A percentile compares a stretch with the other conserved stretches of the same genome.
phyloP scores from a whole-genome alignment of 2,113 vertebrate species.

The Prolemur simus region DNA sequence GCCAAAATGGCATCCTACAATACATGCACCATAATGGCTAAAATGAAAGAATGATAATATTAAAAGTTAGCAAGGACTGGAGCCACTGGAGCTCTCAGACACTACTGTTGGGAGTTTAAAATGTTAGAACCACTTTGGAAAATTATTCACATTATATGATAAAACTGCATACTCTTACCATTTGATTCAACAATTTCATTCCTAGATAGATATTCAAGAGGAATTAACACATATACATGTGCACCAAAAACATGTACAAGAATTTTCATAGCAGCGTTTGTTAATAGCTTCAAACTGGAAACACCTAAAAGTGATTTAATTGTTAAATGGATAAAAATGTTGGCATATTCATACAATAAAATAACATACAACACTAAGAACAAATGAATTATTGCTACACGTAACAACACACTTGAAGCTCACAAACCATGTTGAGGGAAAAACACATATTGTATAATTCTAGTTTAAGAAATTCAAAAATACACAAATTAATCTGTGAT shows the following conservation, averaged over 20 bases:
- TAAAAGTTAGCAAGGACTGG: neutral
- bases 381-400: neutral
- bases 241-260: neutral
- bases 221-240: neutral
- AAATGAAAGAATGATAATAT: neutral
- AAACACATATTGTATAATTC: neutral
- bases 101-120: neutral
- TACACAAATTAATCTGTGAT: neutral
- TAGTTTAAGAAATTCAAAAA: neutral
- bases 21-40: neutral
- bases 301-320: neutral
- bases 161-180: neutral
- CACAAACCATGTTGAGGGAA: neutral
- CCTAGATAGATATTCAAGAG: neutral
- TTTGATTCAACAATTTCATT: neutral
- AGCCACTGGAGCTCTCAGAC: neutral
- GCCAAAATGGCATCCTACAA: neutral
- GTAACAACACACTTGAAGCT: neutral
- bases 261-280: neutral
- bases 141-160: neutral
- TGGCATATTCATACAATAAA: neutral
- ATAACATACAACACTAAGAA: neutral
- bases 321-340: neutral
- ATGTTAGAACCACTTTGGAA: neutral
- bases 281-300: slow-evolving; percentile 5